A percentile compares a stretch with the other conserved stretches of the same genome.
phyloP scores from a whole-genome alignment of 2,113 vertebrate species.

The Nothobranchius kuhntae region DNA sequence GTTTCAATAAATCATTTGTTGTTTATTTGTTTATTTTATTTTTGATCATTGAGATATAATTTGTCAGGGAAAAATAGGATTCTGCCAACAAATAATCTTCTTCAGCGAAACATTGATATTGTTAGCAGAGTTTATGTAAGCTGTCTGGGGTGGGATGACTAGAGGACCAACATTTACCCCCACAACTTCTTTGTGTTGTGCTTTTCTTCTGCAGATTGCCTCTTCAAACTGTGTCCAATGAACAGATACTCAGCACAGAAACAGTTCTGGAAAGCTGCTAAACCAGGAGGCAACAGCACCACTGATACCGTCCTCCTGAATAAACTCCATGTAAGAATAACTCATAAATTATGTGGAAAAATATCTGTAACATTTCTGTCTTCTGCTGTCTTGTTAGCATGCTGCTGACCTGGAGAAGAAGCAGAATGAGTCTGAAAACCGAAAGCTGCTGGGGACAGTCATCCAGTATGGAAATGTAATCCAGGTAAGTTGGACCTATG shows the following conservation, averaged over 20 bases:
- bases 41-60: no score
- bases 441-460: constrained; percentile 92
- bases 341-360: not conserved
- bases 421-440: constrained; percentile 98
- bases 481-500: constrained; percentile 79
- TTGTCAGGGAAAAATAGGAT: no score
- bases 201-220: constrained; percentile 84
- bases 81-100: no score
- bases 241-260: constrained; percentile 99
- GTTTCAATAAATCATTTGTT: no score
- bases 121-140: no score
- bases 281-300: constrained; percentile 94
- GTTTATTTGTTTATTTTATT: no score
- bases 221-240: constrained; percentile 98
- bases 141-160: no score
- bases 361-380: not conserved
- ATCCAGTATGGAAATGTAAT: constrained; percentile 98
- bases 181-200: not conserved
- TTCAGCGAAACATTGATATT: no score
- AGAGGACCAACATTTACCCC: no score
- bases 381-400: constrained; percentile 80
- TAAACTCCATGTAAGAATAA: constrained; percentile 88
- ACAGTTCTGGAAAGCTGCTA: constrained; percentile 99
- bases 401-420: constrained; percentile 98
- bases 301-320: constrained; percentile 94